Percentiles rank a stretch among this genome's conserved stretches.
Conservation (phyloP, 2,113 vertebrate genomes). For the Canis aureus region DNA sequence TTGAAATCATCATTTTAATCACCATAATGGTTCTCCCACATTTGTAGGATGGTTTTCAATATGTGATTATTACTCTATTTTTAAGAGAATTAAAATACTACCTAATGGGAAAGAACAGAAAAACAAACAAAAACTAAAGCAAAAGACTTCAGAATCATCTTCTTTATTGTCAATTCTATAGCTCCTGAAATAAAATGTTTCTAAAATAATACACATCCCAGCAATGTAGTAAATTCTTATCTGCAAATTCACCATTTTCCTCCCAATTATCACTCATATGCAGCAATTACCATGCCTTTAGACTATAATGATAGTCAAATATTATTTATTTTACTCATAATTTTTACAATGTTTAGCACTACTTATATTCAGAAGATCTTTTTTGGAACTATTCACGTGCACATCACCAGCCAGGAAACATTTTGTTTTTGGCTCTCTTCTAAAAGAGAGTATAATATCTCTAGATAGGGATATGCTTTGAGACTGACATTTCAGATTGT, state of each 20-base stretch:
- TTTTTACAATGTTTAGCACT: conserved; percentile 47
- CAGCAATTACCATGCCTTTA: conserved; percentile 35
- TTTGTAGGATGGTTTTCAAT: conserved; percentile 39
- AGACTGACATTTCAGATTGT: conserved; percentile 61
- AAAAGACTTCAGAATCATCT: background rate
- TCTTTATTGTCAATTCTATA: background rate
- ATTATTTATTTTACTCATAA: background rate
- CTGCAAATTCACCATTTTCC: conserved; percentile 14
- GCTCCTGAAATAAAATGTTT: background rate
- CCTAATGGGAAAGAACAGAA: background rate
- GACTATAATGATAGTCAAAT: background rate
- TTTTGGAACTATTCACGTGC: conserved; percentile 63
- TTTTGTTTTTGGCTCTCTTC: conserved; percentile 60
- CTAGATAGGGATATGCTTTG: background rate
- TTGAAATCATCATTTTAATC: conserved; percentile 49
- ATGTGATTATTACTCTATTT: conserved; percentile 20
- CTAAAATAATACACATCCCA: background rate
- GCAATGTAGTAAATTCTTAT: background rate
- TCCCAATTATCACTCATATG: conserved; percentile 41
- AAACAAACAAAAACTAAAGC: background rate
- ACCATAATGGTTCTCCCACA: background rate
- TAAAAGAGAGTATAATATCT: background rate
- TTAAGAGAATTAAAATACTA: conserved; percentile 63
- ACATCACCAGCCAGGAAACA: conserved; percentile 66
- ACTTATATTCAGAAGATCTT: conserved; percentile 65